Evolutionary conservation across 2,888 invertebrate species (phyloP), one percentile per base, ranked within the genome.

Genomic region (Camptogramma bilineatum): DNA sequence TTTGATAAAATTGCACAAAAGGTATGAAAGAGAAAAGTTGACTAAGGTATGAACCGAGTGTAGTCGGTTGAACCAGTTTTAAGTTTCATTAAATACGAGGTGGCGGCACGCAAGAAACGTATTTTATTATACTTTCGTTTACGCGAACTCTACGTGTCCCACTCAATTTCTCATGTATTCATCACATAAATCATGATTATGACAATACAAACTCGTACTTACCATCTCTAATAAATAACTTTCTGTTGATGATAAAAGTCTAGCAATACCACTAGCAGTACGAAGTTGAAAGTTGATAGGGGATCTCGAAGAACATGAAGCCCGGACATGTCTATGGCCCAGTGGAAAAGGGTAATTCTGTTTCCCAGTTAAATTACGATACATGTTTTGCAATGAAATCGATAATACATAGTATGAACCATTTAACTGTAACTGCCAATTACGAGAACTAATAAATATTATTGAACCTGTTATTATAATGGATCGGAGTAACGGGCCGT

Each of bases 201-300:
- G 79, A 76, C 79, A 82, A 78, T 77, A 19, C 28, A 34, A 10
- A 10, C 13, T 8, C n/a, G n/a, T 31, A 31, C 31, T 34, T 13
- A 73, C 73, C 72, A 72, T 75, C 72, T 70, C 73, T 76, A 78
- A 85, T 86, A 88, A 88, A 90, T 86, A 84, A 86, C 79, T 72
- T 79, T 81, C 72, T 71, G 75, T 76, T 77, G 75, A 77, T 82
- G 84, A 87, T 88, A 88, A 86, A 80, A 80, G 74, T 79, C 77
- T 79, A 71, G 72, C 75, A 75, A 80, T 84, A 83, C 83, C 81
- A 81, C 81, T 77, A 82, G 75, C 77, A 73, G 85, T 81, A 87
- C 87, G 86, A 83, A 88, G 88, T 91, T 88, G 86, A 90, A 84
- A 83, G 84, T 84, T 83, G 90, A 91, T 91, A 90, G 78, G 73